phyloP scores from a whole-genome alignment of 2,797 vertebrate species.

The Propithecus deckenii region DNA sequence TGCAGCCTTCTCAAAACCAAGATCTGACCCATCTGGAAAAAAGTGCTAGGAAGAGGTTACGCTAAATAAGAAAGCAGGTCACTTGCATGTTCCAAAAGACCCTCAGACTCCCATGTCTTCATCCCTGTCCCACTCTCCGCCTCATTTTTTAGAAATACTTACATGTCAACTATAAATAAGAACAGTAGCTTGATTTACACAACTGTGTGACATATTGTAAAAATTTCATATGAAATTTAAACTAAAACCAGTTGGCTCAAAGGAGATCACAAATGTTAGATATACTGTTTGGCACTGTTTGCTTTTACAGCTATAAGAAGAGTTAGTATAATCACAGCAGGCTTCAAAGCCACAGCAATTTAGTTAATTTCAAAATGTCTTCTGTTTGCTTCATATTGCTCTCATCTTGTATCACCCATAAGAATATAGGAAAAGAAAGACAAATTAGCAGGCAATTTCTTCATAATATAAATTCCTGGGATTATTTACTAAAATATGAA shows the following conservation, averaged over 20 bases:
- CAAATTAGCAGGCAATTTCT: neutral
- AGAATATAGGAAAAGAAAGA: neutral
- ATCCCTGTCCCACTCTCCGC: neutral
- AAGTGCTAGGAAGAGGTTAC: neutral
- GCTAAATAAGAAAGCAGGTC: neutral
- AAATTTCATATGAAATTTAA: slow-evolving; percentile 35
- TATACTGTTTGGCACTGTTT: neutral
- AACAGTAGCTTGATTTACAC: neutral
- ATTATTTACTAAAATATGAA: slow-evolving; percentile 1
- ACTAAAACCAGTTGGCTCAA: slow-evolving; percentile 17
- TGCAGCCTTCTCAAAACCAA: neutral
- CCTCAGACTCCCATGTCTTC: neutral
- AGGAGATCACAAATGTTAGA: neutral
- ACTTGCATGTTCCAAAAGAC: neutral
- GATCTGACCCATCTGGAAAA: neutral
- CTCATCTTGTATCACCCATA: neutral
- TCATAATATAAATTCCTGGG: slow-evolving; percentile 1
- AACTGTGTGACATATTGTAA: neutral
- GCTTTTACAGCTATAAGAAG: neutral
- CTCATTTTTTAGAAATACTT: neutral
- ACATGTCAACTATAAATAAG: neutral
- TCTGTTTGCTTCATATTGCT: neutral
- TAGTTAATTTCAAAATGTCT: slow-evolving; percentile 19
- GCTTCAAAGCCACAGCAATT: neutral
- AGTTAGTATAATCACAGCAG: neutral